Evolutionary conservation across 2,888 invertebrate genomes (phyloP).

Genomic region (Byasa hedistus): DNA sequence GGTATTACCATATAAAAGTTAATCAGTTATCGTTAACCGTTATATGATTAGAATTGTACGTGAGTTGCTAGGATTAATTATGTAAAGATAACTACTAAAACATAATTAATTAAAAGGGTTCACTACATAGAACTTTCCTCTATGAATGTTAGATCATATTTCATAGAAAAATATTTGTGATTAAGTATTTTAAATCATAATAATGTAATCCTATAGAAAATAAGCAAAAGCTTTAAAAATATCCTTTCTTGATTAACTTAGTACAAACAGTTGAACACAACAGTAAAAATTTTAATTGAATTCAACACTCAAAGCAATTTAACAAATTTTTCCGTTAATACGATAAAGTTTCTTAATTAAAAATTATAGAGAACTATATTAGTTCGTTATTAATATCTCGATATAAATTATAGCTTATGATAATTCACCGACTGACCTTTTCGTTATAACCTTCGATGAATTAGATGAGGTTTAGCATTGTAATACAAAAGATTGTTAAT

Average conservation of each 20-base stretch:
- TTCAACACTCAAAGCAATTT: too few relatives aligned
- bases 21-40: not conserved
- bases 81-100: not conserved
- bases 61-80: not conserved
- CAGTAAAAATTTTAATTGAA: too few relatives aligned
- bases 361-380: too few relatives aligned
- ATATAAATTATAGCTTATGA: not conserved
- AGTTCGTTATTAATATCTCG: not conserved
- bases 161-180: too few relatives aligned
- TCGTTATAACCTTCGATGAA: not conserved
- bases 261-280: too few relatives aligned
- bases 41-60: not conserved
- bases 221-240: too few relatives aligned
- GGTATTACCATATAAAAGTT: not conserved
- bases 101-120: not conserved
- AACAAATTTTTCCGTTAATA: not conserved
- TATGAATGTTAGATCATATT: too few relatives aligned
- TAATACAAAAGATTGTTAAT: constrained; percentile 1
- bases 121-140: too few relatives aligned
- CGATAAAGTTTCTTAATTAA: too few relatives aligned
- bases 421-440: constrained; percentile 1
- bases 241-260: too few relatives aligned
- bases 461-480: not conserved
- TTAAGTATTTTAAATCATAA: too few relatives aligned
- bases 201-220: too few relatives aligned